Base-by-base conservation (phyloP, 1,140 invertebrate species). In the Musca vetustissima region DNA sequence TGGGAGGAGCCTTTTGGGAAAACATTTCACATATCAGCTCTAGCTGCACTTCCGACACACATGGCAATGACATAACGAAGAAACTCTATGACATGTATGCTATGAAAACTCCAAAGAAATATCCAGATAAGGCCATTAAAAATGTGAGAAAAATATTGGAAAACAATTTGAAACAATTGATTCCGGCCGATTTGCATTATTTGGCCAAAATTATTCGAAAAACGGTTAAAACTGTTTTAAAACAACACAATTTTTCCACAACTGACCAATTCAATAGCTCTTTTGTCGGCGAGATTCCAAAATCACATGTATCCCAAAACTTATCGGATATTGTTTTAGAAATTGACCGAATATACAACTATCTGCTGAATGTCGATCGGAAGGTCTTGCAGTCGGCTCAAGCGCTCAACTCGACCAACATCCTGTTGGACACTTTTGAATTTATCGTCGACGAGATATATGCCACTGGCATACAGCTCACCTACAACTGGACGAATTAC, bases 331-430 rank as follows among this genome's bases (percentile, higher is more conserved):
- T 36, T 14, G 2, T 36, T 47, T 11, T 21, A 52, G 84, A 86
- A 64, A 80, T 86, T 50, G 83, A 85, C 3, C 82, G 75, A 70
- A 82, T 83, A 21, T 84, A 85, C 75, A 81, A 86, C 72, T 83
- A 81, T 74, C 67, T 87, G 17, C 82, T 84, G 74, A 65, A 81
- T 24, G 73, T 86, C 1, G 82, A 86, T 72, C 72, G 74, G 48
- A 71, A 71, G n/a, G 83, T 83, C 64, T 75, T 87, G 52, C 76
- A 74, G 55, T 75, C 84, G 71, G 82, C 86, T 7, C 81, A 84
- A 70, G 80, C 80, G 17, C 74, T 87, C 25, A 87, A 87, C 71
- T 85, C 85, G 13, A 86, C 85, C 3, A 87, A 86, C 73, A 80
- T 85, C 22, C 80, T 87, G 36, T 73, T 87, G 25, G 85, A 86